Base-by-base conservation (phyloP, 1,140 invertebrate species). In the Drosophila erecta region DNA sequence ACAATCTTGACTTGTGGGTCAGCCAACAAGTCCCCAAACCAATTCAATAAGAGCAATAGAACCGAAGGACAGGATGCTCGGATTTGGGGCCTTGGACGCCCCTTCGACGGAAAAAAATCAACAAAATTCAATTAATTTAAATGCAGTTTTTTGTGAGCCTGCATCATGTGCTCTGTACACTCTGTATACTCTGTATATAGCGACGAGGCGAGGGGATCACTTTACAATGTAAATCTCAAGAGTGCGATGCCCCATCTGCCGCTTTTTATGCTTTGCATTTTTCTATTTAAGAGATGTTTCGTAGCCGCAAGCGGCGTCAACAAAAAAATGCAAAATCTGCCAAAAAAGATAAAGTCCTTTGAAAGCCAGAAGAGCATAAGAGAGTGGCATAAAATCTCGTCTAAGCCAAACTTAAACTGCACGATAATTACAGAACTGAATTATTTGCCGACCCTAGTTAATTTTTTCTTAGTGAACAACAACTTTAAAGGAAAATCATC, bases 211-310 rank as follows among this genome's bases (percentile, higher is more conserved):
- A 17, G 37, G 51, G 83, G 76, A 83, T 89, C 81, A 90, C 85
- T 89, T 90, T 90, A 89, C 84, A 90, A 89, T 89, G 85, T 89
- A 89, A 89, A 89, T 89, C 85, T 89, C 84, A 84, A 89, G 84
- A 84, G 84, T 75, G 85, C 72, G 84, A 89, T 87, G 61, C 79
- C 80, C 64, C 64, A 70, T 20, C 72, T 72, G 61, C 59, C 73
- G 71, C 60, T 71, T 76, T 75, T 73, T 57, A 41, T 73, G 46
- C 76, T 67, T 70, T 71, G 60, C 62, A 79, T 70, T 75, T 69
- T 86, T 60, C 65, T 65, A 75, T 81, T 71, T 65, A 47, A 73
- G 59, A 66, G 71, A 59, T 84, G 71, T 90, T 80, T 90, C 79
- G 49, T 80, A 83, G 72, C 75, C 37, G 62, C 50, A 66, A 71